Percentiles rank a stretch among this genome's conserved stretches.
Conservation (phyloP, 23 tunicate species). For the Trididemnum clinides region DNA sequence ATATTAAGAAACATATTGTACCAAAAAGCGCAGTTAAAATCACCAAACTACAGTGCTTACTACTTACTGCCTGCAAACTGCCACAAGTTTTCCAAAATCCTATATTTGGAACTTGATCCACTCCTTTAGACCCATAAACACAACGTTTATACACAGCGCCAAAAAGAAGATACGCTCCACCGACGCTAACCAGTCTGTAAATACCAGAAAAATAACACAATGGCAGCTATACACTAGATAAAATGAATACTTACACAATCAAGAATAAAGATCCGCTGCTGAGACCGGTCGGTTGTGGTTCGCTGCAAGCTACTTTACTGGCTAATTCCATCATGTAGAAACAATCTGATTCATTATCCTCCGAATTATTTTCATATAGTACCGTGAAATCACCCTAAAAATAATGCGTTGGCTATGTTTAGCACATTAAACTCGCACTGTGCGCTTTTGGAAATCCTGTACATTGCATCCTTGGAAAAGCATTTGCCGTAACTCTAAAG, state of each 20-base stretch:
- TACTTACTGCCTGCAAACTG: constrained; percentile 70
- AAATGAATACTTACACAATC: constrained; percentile 58
- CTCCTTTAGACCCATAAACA: constrained; percentile 71
- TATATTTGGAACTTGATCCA: constrained; percentile 76
- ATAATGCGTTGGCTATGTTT: background rate
- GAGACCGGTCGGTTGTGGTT: constrained; percentile 22
- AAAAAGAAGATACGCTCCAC: constrained; percentile 42
- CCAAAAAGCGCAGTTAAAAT: no score
- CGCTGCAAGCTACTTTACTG: constrained; percentile 77
- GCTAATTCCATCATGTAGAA: constrained; percentile 78
- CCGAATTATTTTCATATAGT: constrained; percentile 61
- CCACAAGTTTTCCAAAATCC: constrained; percentile 88
- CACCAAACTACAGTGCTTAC: background rate
- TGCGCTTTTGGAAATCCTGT: no score
- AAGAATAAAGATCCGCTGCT: constrained; percentile 75
- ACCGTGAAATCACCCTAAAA: constrained; percentile 63
- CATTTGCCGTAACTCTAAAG: no score
- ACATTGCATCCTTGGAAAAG: no score
- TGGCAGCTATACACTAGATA: background rate
- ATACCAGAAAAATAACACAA: background rate
- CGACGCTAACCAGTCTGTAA: constrained; percentile 41
- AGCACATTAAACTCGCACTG: background rate
- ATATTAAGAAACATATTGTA: no score
- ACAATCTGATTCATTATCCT: constrained; percentile 38
- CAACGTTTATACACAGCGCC: constrained; percentile 73